A percentile compares a stretch with the other conserved stretches of the same genome.
These are phyloP conservation scores for Stigmatopora nigra DNA, from an alignment of 2,113 vertebrate genomes.

Conservation along the genomic window DNA sequence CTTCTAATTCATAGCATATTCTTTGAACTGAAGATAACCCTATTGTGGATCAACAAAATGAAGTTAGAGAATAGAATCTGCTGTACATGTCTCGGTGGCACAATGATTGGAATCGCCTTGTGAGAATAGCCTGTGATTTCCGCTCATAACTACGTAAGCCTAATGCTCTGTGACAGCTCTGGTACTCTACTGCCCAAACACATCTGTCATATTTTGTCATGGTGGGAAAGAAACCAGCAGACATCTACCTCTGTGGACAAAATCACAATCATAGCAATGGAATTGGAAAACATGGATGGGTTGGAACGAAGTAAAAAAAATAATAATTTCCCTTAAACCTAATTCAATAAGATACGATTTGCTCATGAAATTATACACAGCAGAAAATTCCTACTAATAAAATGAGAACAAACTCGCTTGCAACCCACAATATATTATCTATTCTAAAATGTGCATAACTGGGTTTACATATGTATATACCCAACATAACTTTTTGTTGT, in stretches of 20 bases:
- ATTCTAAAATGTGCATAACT: background rate
- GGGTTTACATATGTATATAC: constrained; percentile 1
- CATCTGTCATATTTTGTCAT: constrained; percentile 78
- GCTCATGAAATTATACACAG: background rate
- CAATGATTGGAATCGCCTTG: constrained; percentile 66
- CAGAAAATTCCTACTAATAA: background rate
- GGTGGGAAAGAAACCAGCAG: constrained; percentile 62
- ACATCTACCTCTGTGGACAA: constrained; percentile 53
- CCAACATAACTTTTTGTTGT: background rate
- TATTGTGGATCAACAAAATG: constrained; percentile 17
- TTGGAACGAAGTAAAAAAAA: background rate
- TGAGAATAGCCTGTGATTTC: constrained; percentile 71
- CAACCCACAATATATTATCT: background rate
- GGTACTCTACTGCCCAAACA: constrained; percentile 81
- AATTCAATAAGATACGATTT: background rate
- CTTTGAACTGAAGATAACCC: constrained; percentile 15
- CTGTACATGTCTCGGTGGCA: constrained; percentile 22
- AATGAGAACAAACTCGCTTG: background rate
- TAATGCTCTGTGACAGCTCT: constrained; percentile 79
- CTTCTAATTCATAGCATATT: constrained; percentile 40
- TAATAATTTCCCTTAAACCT: background rate
- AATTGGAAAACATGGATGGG: background rate
- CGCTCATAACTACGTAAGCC: constrained; percentile 72
- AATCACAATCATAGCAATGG: constrained; percentile 17
- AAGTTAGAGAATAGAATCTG: constrained; percentile 17